phyloP scores from a whole-genome alignment of 2,113 vertebrate genomes.

The Malurus elegans region DNA sequence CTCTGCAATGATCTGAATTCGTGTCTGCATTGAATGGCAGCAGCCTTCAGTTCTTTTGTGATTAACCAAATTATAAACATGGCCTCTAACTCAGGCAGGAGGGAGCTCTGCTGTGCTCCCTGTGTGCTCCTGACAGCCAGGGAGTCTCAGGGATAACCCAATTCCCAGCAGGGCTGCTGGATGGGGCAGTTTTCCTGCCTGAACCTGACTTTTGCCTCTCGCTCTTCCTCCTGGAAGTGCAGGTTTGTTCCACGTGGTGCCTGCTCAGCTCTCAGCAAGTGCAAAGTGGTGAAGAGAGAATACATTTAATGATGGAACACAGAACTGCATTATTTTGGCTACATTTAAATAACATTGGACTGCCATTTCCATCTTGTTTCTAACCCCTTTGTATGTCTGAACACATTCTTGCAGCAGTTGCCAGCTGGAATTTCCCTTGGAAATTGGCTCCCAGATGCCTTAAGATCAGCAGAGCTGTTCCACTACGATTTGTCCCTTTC shows the following conservation, averaged over 20 bases:
- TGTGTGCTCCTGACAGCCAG: not conserved
- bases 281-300: not conserved
- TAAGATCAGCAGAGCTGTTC: not conserved
- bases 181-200: not conserved
- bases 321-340: not conserved
- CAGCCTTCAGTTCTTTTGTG: not conserved
- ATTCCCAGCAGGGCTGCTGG: not conserved
- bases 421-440: not conserved
- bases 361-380: not conserved
- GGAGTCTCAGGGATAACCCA: not conserved
- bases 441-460: not conserved
- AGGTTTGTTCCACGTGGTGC: not conserved
- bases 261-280: not conserved
- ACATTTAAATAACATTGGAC: not conserved
- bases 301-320: not conserved
- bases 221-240: not conserved
- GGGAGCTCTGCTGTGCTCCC: not conserved
- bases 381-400: rapidly evolving
- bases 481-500: not conserved
- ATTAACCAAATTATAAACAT: not conserved
- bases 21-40: not conserved
- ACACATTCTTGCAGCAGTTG: not conserved
- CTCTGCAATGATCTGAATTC: not conserved
- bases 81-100: not conserved
- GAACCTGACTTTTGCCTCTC: not conserved